These are phyloP conservation scores for Nycticebus coucang DNA, from an alignment of 2,113 vertebrate species.

Conservation along the genomic window DNA sequence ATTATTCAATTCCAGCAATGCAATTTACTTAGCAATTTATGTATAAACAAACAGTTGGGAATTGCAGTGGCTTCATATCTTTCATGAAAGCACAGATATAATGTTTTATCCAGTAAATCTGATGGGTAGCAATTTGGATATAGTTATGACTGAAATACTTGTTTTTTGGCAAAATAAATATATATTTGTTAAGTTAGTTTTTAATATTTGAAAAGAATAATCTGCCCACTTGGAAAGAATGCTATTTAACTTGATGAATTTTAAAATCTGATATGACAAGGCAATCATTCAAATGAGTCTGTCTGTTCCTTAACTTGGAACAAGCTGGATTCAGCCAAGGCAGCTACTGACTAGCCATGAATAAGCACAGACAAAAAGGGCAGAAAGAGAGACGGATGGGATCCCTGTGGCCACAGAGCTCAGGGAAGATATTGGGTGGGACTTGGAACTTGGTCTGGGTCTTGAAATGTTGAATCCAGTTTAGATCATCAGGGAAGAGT, in stretches of 20 bases:
- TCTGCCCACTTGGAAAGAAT: slow-evolving; percentile 40
- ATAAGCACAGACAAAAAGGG: neutral
- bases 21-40: slow-evolving; percentile 29
- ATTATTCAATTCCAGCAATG: slow-evolving; percentile 26
- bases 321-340: slow-evolving; percentile 18
- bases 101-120: slow-evolving; percentile 40
- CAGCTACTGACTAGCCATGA: neutral
- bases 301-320: neutral
- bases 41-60: neutral
- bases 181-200: slow-evolving; percentile 47
- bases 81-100: neutral
- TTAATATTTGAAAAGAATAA: slow-evolving; percentile 65
- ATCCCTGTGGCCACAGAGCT: neutral
- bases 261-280: slow-evolving; percentile 25
- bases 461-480: neutral
- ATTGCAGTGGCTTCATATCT: neutral
- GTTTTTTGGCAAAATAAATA: slow-evolving; percentile 56
- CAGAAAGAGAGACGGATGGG: neutral
- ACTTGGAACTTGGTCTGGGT: neutral
- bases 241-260: slow-evolving; percentile 24
- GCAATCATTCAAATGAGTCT: slow-evolving; percentile 28
- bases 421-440: neutral
- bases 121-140: slow-evolving; percentile 24
- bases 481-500: neutral
- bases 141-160: neutral